Conservation (phyloP, 2,797 vertebrate genomes). For the Aldrovandia affinis region DNA sequence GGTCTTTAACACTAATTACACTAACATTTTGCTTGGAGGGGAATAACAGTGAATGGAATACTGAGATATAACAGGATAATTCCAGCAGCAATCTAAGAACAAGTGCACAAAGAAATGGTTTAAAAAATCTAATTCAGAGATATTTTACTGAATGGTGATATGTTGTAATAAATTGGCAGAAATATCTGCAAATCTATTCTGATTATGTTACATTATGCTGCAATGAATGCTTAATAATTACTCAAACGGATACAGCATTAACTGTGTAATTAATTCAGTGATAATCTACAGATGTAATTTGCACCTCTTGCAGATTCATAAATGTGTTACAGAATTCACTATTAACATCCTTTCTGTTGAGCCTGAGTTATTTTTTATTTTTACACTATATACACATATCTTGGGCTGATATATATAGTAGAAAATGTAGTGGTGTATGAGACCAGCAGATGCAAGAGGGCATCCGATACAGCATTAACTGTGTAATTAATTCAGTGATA, state of each 20-base stretch:
- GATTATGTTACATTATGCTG: not conserved
- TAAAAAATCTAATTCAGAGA: not conserved
- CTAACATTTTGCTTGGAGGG: not conserved
- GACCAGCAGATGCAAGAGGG: not conserved
- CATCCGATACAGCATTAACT: not conserved
- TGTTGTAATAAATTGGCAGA: not conserved
- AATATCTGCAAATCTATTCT: not conserved
- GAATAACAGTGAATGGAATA: not conserved
- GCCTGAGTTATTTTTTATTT: not conserved
- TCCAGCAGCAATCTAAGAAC: not conserved
- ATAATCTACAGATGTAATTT: constrained; percentile 12
- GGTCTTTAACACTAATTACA: not conserved
- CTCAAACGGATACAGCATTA: not conserved
- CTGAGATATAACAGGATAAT: not conserved
- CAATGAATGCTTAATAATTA: not conserved
- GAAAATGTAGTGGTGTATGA: not conserved
- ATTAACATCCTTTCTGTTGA: not conserved
- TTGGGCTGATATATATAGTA: not conserved
- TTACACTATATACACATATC: no score
- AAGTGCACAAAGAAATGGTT: not conserved
- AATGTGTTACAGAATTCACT: not conserved
- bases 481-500: not conserved
- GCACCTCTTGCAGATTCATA: not conserved
- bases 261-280: not conserved
- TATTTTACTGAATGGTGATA: not conserved